Percentiles rank a stretch among this genome's conserved stretches.
phyloP scores from a whole-genome alignment of 2,113 vertebrate species.

The Catharus minimus region DNA sequence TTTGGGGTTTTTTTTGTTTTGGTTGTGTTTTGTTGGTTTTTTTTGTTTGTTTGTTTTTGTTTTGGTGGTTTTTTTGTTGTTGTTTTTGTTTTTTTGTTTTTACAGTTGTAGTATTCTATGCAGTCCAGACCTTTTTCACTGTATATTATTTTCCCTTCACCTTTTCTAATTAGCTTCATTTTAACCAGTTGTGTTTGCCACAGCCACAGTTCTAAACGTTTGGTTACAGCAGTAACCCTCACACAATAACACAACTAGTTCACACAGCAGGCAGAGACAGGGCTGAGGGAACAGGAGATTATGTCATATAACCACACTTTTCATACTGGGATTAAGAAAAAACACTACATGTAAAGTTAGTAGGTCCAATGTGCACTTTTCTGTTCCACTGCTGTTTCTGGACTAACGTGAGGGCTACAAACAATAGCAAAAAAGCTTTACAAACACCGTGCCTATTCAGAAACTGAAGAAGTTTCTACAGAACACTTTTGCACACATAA shows the following conservation, averaged over 20 bases:
- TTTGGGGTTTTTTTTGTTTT: no score
- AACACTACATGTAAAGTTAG: neutral
- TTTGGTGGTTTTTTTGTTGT: no score
- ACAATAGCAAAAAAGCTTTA: neutral
- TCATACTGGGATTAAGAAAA: neutral
- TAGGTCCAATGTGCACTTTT: neutral
- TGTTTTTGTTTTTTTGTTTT: neutral
- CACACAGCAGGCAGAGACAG: neutral
- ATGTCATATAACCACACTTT: neutral
- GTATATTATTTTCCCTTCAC: neutral
- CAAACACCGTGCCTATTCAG: neutral
- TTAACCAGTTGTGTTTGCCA: neutral
- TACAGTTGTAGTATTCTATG: neutral
- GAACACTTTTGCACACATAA: neutral
- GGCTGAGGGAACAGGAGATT: neutral
- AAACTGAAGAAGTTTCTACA: neutral
- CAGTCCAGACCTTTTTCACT: neutral
- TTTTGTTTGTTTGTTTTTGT: neutral
- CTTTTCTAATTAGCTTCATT: neutral
- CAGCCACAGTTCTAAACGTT: neutral
- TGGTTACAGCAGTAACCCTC: neutral
- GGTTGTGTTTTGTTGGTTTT: no score
- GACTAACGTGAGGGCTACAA: rapidly evolving
- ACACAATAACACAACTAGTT: neutral
- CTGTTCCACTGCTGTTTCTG: neutral